Evolutionary conservation across 2,797 vertebrate genomes (phyloP), one percentile per base, ranked within the genome.

Genomic region (Syngnathus acus): DNA sequence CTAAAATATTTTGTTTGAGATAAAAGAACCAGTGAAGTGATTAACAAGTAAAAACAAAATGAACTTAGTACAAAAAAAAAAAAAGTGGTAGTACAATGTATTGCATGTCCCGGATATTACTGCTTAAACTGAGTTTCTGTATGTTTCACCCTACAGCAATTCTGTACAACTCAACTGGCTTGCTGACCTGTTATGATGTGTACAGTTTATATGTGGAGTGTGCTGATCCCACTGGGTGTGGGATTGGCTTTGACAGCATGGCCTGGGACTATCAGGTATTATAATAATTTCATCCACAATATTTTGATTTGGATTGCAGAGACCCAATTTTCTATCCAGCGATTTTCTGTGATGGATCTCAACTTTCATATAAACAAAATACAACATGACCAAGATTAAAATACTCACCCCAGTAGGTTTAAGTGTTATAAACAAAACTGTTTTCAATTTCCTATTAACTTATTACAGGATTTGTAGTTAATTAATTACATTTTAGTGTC

Each of bases 231-330:
- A 98, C 96, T 0, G 95, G 96, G 70, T 98, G 96, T 0, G 95
- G 95, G 55, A 75, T 70, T 0, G 96, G 95, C 43, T 65, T 75
- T 0, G 5, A 93, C 0, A 93, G 95, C 0, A 50, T 90, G 70
- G 95, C 95, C n/a, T 98, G 96, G 96, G 95, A 98, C 86, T 98
- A 96, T 74, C 95, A 98, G 94, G 96, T 97, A 75, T 57, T 42
- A 10, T 17, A 26, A 32, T 47, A 43, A 50, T 4, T 64, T 7
- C 8, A n/a, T 11, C 5, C 17, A 43, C 39, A 21, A 23, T 8
- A 43, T 62, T 43, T 62, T 14, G 21, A 23, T 62, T 45, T 16
- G 40, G 40, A 45, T 45, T 16, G 6, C 11, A 43, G 5, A 43
- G 19, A 42, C n/a, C 7, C 16, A 59, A 19, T 38, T 59, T 17